Base-by-base conservation (phyloP, 2,888 invertebrate genomes). In the Smittia aterrima region DNA sequence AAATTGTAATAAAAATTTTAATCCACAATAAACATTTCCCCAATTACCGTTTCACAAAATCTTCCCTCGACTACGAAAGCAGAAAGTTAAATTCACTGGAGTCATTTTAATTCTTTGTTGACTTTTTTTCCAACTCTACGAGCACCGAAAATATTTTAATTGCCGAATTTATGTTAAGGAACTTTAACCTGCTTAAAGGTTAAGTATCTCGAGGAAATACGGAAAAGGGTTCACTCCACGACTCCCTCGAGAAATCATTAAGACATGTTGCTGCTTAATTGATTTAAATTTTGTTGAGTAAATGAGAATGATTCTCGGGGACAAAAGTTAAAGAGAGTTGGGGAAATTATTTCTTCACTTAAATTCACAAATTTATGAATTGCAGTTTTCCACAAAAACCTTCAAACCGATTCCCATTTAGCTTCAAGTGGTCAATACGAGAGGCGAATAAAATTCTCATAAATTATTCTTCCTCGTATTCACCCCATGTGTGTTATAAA, bases 201-300 rank as follows among this genome's bases (percentile, higher is more conserved):
- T 71, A 71, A 71, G 24, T 54, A 53, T 32, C 54, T 54, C 54
- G 9, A 22, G 58, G 13, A 58, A 58, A 47, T n/a, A 3, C 58
- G 16, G 25, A 22, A 71, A 71, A 71, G 70, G 70, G 70, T 71
- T 71, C 32, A 9, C 20, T 58, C n/a, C 25, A 71, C 27, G 25
- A 53, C 70, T 71, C 70, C 70, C 70, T 71, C 27, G 70, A 71
- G 70, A 71, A 71, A 71, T 71, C 54, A 71, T 71, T 71, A 71
- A 71, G 70, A 71, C 16, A 32, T 67, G 38, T 41, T 58, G 20
- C 20, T 58, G 13, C 58, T n/a, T 58, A 58, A 58, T 58, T 58
- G 58, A 58, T 58, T 58, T 20, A 58, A 58, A 58, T 47, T 58
- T 58, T 58, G 47, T n/a, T n/a, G n/a, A n/a, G n/a, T n/a, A 9